A percentile compares a stretch with the other conserved stretches of the same genome.
Evolutionary conservation across 2,113 vertebrate species (phyloP).

Genomic region (Orientallactaga bullata): DNA sequence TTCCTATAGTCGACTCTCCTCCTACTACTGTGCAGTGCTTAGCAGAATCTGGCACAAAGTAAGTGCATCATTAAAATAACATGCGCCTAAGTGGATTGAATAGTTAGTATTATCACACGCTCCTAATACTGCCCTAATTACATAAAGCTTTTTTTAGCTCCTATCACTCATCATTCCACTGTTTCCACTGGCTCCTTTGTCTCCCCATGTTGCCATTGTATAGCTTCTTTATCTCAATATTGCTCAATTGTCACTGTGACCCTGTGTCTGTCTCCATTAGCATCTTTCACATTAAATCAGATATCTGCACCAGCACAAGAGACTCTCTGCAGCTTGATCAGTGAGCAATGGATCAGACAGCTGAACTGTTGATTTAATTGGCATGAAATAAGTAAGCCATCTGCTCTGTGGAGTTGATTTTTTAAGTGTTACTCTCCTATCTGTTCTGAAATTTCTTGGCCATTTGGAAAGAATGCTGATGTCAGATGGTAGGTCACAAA

Average conservation of each 20-base stretch:
- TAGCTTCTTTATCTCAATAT: conserved; percentile 36
- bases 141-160: not conserved
- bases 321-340: conserved; percentile 58
- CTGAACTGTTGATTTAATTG: conserved; percentile 67
- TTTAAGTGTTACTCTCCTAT: conserved; percentile 68
- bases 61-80: not conserved
- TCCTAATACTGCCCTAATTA: not conserved
- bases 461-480: conserved; percentile 61
- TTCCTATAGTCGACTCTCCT: not conserved
- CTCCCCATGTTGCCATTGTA: not conserved
- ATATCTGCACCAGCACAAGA: conserved; percentile 2
- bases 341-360: conserved; percentile 50
- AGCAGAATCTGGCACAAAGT: not conserved
- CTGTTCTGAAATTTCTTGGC: conserved; percentile 72
- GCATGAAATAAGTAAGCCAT: conserved; percentile 75
- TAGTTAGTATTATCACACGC: not conserved
- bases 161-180: not conserved
- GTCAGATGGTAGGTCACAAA: conserved; percentile 70
- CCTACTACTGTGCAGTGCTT: not conserved
- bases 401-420: conserved; percentile 72
- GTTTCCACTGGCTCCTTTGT: conserved; percentile 10
- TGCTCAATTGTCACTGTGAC: conserved; percentile 38
- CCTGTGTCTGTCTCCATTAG: conserved; percentile 23
- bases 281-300: conserved; percentile 46
- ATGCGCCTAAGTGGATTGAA: not conserved